These are phyloP conservation scores for Mesoclemmys tuberculata DNA, from an alignment of 2,113 vertebrate genomes.

Conservation along the genomic window DNA sequence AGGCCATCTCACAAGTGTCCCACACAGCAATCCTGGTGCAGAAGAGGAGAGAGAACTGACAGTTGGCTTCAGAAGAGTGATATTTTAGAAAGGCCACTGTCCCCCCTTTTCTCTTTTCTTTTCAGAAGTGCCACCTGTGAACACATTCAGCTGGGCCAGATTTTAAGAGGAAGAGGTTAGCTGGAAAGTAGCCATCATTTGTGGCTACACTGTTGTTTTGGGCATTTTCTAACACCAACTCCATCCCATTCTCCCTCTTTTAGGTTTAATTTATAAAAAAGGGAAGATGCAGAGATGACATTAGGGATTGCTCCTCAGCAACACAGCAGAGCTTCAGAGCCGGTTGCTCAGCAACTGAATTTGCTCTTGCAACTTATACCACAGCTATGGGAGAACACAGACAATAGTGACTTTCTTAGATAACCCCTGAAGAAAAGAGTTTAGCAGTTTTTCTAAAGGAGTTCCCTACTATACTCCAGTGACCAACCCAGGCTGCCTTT, in stretches of 20 bases:
- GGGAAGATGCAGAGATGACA: background rate
- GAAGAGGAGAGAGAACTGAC: too few species aligned
- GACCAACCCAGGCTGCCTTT: background rate
- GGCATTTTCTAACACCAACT: background rate
- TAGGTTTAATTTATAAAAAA: background rate
- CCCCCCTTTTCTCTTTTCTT: background rate
- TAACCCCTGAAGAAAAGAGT: background rate
- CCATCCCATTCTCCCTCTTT: background rate
- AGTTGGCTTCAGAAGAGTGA: background rate
- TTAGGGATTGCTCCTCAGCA: background rate
- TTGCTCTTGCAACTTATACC: background rate
- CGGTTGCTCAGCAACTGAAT: background rate
- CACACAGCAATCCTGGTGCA: too few species aligned
- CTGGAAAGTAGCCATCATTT: too few species aligned
- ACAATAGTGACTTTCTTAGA: background rate
- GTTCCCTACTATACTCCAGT: background rate
- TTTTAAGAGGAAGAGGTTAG: background rate
- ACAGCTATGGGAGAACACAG: background rate
- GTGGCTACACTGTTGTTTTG: too few species aligned
- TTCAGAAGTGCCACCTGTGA: background rate
- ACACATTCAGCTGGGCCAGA: background rate
- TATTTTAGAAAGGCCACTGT: background rate
- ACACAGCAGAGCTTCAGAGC: background rate
- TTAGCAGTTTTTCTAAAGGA: background rate
- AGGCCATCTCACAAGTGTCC: too few species aligned